Conservation (phyloP, 1,140 invertebrate genomes). For the Drusus annulatus region DNA sequence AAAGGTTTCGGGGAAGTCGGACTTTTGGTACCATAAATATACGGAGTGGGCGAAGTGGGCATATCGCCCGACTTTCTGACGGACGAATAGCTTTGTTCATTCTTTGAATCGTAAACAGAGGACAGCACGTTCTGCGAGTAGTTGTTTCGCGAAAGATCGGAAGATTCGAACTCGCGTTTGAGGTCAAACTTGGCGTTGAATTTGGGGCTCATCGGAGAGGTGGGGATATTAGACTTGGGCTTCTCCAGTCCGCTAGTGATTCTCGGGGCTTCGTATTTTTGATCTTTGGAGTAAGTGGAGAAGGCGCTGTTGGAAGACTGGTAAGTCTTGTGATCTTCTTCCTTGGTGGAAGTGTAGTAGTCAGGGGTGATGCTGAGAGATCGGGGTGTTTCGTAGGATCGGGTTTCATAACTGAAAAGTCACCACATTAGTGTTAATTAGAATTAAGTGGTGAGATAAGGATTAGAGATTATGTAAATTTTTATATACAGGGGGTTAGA, state of each 20-base stretch:
- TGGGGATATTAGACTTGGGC: slow-evolving; percentile 61
- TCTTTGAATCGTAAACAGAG: slow-evolving; percentile 44
- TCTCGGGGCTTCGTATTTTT: slow-evolving; percentile 59
- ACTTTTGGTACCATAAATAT: slow-evolving; percentile 51
- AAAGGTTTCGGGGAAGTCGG: slow-evolving; percentile 54
- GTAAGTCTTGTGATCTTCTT: slow-evolving; percentile 54
- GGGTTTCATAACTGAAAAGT: slow-evolving; percentile 70
- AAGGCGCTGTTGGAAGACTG: slow-evolving; percentile 50
- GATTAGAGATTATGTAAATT: too few relatives aligned
- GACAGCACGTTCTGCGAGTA: slow-evolving; percentile 54
- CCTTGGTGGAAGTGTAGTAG: slow-evolving; percentile 43
- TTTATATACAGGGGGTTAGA: too few relatives aligned
- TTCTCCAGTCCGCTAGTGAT: slow-evolving; percentile 62
- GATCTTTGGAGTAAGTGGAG: slow-evolving; percentile 44
- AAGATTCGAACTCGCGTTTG: slow-evolving; percentile 64
- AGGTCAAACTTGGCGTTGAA: slow-evolving; percentile 69
- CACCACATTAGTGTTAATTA: slow-evolving; percentile 46
- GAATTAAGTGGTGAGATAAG: not conserved
- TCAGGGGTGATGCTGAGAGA: slow-evolving; percentile 58
- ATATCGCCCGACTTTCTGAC: slow-evolving; percentile 32
- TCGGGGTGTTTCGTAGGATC: slow-evolving; percentile 69
- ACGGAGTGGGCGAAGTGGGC: slow-evolving; percentile 44
- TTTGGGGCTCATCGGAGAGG: slow-evolving; percentile 66
- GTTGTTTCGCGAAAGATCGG: slow-evolving; percentile 55
- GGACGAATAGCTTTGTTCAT: slow-evolving; percentile 41